Evolutionary conservation across 2,113 vertebrate genomes (phyloP).

Genomic region (Brienomyrus longianalis): DNA sequence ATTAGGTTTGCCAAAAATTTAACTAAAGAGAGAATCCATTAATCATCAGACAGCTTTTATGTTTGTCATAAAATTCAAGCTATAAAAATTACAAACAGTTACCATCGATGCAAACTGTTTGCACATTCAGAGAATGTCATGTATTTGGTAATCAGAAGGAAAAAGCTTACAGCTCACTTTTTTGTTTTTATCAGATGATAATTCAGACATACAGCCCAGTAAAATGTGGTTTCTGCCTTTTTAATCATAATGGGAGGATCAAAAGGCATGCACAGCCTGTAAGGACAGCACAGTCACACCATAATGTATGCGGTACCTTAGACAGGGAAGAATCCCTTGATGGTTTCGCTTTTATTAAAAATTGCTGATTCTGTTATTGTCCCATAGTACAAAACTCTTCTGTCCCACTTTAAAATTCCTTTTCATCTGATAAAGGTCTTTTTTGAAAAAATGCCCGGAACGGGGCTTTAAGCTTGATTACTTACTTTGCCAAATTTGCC

Average conservation of each 20-base stretch:
- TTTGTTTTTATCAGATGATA: background rate
- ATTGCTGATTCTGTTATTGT: conserved; percentile 39
- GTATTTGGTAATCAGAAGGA: background rate
- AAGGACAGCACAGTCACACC: conserved; percentile 9
- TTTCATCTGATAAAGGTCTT: conserved; percentile 51
- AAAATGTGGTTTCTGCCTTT: background rate
- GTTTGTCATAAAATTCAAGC: background rate
- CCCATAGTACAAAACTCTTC: conserved; percentile 48
- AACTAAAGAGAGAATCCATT: background rate
- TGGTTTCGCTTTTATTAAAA: conserved; percentile 27
- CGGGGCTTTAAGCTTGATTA: conserved; percentile 33
- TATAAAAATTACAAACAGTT: background rate
- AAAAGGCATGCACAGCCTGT: background rate
- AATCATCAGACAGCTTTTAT: background rate
- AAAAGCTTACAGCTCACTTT: background rate
- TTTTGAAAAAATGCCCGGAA: conserved; percentile 31
- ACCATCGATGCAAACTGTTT: background rate
- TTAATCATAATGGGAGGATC: background rate
- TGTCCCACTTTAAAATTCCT: conserved; percentile 46
- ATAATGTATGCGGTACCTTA: conserved; percentile 24
- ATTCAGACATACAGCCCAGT: background rate
- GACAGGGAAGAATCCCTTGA: conserved; percentile 20
- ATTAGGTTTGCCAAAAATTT: background rate
- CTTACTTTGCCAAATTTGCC: conserved; percentile 30
- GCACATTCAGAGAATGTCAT: background rate